Evolutionary conservation across 2,113 vertebrate species (phyloP), one percentile per base, ranked within the genome.

Genomic region (Murina feae): DNA sequence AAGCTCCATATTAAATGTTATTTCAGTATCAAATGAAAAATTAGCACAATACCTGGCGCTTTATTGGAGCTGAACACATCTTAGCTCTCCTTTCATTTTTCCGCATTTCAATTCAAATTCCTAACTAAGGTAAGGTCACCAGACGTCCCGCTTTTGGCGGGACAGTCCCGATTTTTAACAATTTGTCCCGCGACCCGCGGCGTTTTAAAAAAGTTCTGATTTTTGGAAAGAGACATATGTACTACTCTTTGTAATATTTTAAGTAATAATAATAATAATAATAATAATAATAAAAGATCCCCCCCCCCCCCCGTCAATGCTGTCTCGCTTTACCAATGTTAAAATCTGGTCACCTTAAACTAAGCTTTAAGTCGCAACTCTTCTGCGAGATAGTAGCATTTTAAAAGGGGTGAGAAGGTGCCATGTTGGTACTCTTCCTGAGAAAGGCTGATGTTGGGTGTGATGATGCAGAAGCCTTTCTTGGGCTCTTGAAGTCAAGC

Each of bases 361-460:
- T n/a, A n/a, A n/a, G n/a, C n/a, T n/a, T n/a, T 16, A 14, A 21
- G 6, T 44, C 2, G 1, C 4, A 55, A 9, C 12, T 71, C 3
- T 78, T 95, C 53, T 13, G 58, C 42, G 9, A 81, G 32, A 63
- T 3, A 16, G 18, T 51, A 5, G 1, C 11, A n/a, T 49, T 74
- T 63, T 55, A 85, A 69, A 6, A 37, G 28, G 32, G 17, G 0
- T 44, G 37, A 39, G 21, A 13, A 35, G 2, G 4, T 35, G 2
- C 10, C 5, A 0, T 20, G 42, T 14, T 49, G 8, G 35, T 58
- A 21, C 16, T 69, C 35, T 42, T 21, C 44, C 42, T 81, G 58
- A 39, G 10, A 65, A 80, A 37, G 17, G 12, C 37, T 44, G 55
- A 74, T 5, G 3, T 35, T 84, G 32, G 6, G 7, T 44, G 0